Evolutionary conservation across 2,113 vertebrate genomes (phyloP), one percentile per base, ranked within the genome.

Genomic region (Nycticorax nycticorax): DNA sequence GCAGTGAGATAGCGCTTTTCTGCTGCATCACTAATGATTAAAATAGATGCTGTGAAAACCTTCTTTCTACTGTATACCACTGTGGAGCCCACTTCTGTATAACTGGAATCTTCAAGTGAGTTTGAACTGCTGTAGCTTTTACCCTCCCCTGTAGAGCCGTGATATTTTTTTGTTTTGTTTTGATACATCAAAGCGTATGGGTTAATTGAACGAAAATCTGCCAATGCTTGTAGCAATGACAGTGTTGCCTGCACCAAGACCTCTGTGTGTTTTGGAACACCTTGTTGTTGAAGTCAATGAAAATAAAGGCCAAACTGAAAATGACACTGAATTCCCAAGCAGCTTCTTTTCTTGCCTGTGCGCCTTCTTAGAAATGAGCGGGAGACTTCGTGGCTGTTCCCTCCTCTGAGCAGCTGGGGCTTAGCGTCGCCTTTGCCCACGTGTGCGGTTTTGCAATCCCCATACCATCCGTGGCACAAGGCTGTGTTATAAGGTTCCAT

Each of bases 291-390:
- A 97, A 96, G 95, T 95, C 71, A 27, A 43, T 91, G 88, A 78
- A 96, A 97, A 97, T 97, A 97, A 97, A 97, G 96, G 75, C 76
- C 91, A 55, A 85, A 89, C 50, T 96, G 85, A 57, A 92, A 94
- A 92, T 64, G 5, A 90, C 13, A 18, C 56, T 50, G 74, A 72
- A 62, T 78, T 94, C 23, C 26, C 43, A 59, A 88, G 24, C 41
- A 72, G 17, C 53, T 92, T 94, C 9, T 81, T 86, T 85, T 78
- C 63, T 85, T 93, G 50, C 45, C 22, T n/a, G 3, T 85, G 77
- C 1, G 11, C 74, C 67, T 3, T 3, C 28, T 56, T 47, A 35
- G 74, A 83, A 89, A 9, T 2, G 50, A 77, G 21, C 39, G 23
- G 67, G 63, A 79, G 68, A 30, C 15, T 90, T 83, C 81, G 77